These are phyloP conservation scores for Xestia c-nigrum DNA, from an alignment of 2,888 invertebrate genomes.

Conservation along the genomic window DNA sequence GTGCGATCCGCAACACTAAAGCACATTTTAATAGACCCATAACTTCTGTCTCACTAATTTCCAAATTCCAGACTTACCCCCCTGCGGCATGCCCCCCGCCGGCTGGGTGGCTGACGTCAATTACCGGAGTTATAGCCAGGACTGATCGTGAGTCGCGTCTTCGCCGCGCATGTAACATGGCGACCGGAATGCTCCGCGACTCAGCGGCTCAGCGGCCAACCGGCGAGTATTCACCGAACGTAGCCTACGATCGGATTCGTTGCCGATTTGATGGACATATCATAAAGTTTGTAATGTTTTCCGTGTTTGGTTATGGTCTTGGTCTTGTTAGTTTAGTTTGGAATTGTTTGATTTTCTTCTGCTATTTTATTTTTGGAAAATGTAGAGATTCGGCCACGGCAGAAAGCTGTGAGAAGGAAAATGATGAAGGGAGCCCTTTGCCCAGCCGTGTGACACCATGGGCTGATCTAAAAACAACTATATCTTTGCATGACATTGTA, in stretches of 20 bases:
- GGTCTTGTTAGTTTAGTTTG: slow-evolving; percentile 25
- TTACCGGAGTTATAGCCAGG: slow-evolving; percentile 86
- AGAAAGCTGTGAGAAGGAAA: background rate
- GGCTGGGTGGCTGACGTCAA: slow-evolving; percentile 88
- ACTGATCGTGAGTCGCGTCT: slow-evolving; percentile 85
- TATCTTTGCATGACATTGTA: background rate
- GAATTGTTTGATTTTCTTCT: background rate
- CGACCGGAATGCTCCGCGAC: slow-evolving; percentile 59
- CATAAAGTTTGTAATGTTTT: slow-evolving; percentile 62
- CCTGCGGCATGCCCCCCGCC: slow-evolving; percentile 60
- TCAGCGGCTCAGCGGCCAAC: background rate
- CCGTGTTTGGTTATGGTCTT: slow-evolving; percentile 30
- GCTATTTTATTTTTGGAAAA: background rate
- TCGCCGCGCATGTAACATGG: slow-evolving; percentile 80
- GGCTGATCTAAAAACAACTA: background rate
- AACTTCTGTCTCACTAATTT: slow-evolving; percentile 18
- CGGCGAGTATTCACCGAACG: slow-evolving; percentile 52
- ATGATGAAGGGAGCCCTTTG: background rate
- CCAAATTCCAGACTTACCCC: slow-evolving; percentile 60
- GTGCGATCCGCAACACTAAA: background rate
- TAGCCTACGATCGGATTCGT: slow-evolving; percentile 56
- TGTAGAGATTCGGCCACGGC: background rate
- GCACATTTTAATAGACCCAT: background rate
- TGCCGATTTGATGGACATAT: slow-evolving; percentile 59
- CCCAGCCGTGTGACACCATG: background rate